Base-by-base conservation (phyloP, 2,113 vertebrate species). In the Toxostoma redivivum region DNA sequence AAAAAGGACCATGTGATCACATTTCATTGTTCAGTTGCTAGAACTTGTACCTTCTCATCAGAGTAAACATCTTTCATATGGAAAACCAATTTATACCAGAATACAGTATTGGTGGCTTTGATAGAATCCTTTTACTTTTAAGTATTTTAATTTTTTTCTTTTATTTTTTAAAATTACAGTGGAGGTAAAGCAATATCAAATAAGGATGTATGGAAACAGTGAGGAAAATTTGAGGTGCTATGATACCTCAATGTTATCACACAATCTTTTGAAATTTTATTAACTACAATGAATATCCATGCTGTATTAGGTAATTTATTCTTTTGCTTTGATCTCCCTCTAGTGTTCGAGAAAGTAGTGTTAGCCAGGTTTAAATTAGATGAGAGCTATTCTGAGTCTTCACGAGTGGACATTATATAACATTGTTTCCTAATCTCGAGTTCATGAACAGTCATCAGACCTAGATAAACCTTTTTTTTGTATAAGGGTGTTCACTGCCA, bases 301-400 rank as follows among this genome's bases (percentile, higher is more conserved):
- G 12, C 20, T 3, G 33, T 53, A 40, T 79, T 60, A 48, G 18
- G 12, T 64, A 6, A 77, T 70, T 79, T 69, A 94, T 97, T 96
- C 72, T 93, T 95, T 97, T 94, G 94, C 90, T 96, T 94, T 92
- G 67, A 95, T 96, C 95, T 92, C 96, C 96, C 96, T 90, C 96
- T 97, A 97, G 96, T 56, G 96, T 96, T 93, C 88, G 81, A 37
- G 25, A 69, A 80, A 77, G 66, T 21, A 54, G 30, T 11, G 18
- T 38, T 50, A 73, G 28, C 5, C 12, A 47, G 19, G 2, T 77
- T 57, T 51, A 72, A 82, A 31, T 47, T n/a, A n/a, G 48, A 38
- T 72, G 33, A 37, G 18, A 38, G 23, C 20, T 65, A 7, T 47
- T 77, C 30, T 61, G 35, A 7, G n/a, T 90, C 20, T 64, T 74